These are phyloP conservation scores for Eupithecia subfuscata DNA, from an alignment of 2,888 invertebrate genomes.

Conservation along the genomic window DNA sequence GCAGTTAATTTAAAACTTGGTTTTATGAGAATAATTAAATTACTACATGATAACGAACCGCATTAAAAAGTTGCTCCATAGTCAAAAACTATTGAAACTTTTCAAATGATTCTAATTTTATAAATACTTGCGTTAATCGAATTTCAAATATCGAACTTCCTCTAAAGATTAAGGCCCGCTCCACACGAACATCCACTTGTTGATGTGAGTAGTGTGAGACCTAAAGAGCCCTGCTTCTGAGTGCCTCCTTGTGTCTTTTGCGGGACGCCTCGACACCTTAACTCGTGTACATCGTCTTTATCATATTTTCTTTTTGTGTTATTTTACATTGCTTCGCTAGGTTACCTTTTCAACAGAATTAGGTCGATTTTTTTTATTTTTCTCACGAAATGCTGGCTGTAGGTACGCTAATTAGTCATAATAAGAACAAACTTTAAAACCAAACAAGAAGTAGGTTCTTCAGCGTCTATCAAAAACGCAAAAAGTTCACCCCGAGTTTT, in stretches of 20 bases:
- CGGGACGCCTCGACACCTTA: conserved; percentile 53
- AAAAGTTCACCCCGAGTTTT: conserved; percentile 32
- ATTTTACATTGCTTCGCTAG: not conserved
- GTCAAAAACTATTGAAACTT: not conserved
- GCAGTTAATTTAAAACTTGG: conserved; percentile 30
- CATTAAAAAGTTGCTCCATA: not conserved
- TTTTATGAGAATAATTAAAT: conserved; percentile 16
- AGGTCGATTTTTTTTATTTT: not conserved
- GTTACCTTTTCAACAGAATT: not conserved
- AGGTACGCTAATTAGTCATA: conserved; percentile 18
- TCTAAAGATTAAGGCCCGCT: conserved; percentile 31
- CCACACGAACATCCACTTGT: conserved; percentile 75
- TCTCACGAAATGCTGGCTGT: not conserved
- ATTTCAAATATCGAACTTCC: conserved; percentile 25
- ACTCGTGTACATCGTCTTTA: conserved; percentile 31
- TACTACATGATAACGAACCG: not conserved
- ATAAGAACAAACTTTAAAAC: conserved; percentile 15
- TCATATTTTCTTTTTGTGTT: conserved; percentile 1
- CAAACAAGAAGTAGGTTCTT: conserved; percentile 16
- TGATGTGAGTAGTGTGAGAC: conserved; percentile 59
- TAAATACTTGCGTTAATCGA: conserved; percentile 1
- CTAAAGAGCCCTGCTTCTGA: conserved; percentile 69
- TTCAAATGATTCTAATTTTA: not conserved
- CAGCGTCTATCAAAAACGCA: conserved; percentile 19
- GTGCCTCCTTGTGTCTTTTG: conserved; percentile 72